Percentiles rank a stretch among this genome's conserved stretches.
phyloP scores from a whole-genome alignment of 2,113 vertebrate species.

The Corynorhinus townsendii region DNA sequence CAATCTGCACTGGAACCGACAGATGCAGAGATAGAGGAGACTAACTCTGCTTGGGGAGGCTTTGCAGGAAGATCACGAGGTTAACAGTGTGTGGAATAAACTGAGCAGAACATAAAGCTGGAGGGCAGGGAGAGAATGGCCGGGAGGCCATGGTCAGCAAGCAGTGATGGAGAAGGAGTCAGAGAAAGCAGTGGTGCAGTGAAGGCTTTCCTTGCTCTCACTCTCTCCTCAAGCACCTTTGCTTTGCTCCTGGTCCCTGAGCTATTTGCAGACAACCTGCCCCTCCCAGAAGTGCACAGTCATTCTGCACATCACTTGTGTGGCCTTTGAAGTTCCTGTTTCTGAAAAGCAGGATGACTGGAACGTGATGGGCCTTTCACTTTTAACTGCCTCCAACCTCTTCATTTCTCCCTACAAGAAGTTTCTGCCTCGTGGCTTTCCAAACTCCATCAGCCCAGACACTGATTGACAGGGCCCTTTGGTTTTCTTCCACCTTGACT shows the following conservation, averaged over 20 bases:
- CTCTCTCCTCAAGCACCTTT: background rate
- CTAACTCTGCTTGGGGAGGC: background rate
- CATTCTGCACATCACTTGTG: background rate
- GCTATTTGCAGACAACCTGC: background rate
- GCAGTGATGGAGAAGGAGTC: background rate
- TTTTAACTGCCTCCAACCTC: background rate
- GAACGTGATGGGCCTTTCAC: background rate
- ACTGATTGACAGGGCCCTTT: background rate
- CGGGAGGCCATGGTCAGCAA: background rate
- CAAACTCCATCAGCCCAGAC: background rate
- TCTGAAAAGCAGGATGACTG: background rate
- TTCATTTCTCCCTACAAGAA: background rate
- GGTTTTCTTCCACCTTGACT: background rate
- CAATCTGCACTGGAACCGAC: background rate
- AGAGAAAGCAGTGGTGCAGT: background rate
- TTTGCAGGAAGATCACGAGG: background rate
- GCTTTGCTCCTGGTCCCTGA: background rate
- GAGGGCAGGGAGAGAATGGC: background rate
- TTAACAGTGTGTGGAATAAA: background rate
- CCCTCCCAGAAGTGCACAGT: background rate
- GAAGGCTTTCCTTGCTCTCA: background rate
- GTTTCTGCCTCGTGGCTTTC: background rate
- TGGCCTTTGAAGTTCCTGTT: background rate
- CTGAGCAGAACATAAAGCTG: background rate
- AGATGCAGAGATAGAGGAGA: background rate